Evolutionary conservation across 1,140 invertebrate genomes (phyloP), one percentile per base, ranked within the genome.

Genomic region (Eciton burchellii): DNA sequence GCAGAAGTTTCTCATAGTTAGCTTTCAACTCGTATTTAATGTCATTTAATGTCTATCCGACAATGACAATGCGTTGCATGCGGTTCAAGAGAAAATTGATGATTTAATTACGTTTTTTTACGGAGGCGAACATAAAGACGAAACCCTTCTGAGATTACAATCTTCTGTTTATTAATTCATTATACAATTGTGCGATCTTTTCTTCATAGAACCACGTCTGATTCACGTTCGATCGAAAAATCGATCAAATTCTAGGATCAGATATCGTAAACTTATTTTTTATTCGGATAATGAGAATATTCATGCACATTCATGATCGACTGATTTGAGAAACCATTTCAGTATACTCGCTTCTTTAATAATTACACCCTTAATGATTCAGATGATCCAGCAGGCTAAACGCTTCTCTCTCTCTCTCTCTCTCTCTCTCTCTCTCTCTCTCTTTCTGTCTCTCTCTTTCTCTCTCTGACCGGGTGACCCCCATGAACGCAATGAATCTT

Each of bases 381-480:
- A 77, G 14, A 21, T 52, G 14, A 54, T 21, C 19, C 41, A n/a
- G 24, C 11, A 74, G 62, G 68, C 29, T 66, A 77, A 16, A 21
- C 63, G 21, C 62, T 77, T 21, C n/a, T n/a, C n/a, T n/a, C n/a
- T n/a, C n/a, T n/a, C n/a, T n/a, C n/a, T n/a, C n/a, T n/a, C n/a
- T n/a, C n/a, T n/a, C n/a, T n/a, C n/a, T n/a, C n/a, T n/a, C n/a
- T n/a, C n/a, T n/a, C n/a, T n/a, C n/a, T n/a, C n/a, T n/a, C n/a
- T n/a, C n/a, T n/a, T n/a, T n/a, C n/a, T n/a, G n/a, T n/a, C n/a
- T n/a, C n/a, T n/a, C n/a, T n/a, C n/a, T n/a, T n/a, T n/a, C n/a
- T n/a, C n/a, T n/a, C n/a, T 60, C 35, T 76, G 35, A 77, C 35
- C 21, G 65, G 6, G 41, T 68, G 54, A 26, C 16, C 35, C 66